Conservation (phyloP, 2,113 vertebrate species). For the Poeciliopsis turrubarensis region DNA sequence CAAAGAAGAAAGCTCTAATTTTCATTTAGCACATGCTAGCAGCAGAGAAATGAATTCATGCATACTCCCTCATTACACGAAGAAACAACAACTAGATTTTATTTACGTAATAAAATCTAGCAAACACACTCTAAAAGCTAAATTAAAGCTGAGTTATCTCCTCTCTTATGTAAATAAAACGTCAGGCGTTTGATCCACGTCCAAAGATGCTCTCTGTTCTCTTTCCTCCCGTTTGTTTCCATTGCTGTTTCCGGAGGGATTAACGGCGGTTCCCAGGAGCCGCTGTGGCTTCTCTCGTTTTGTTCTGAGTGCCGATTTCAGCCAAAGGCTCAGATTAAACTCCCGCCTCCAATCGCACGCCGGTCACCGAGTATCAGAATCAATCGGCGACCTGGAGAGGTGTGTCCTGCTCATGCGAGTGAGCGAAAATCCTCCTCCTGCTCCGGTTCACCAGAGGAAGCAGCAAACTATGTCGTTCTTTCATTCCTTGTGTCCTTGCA, state of each 20-base stretch:
- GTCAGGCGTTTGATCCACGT: not conserved
- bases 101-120: too few relatives aligned
- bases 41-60: too few relatives aligned
- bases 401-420: conserved; percentile 73
- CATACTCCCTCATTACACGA: too few relatives aligned
- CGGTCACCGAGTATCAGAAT: conserved; percentile 41
- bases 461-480: not conserved
- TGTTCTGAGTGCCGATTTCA: conserved; percentile 53
- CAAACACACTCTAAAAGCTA: too few relatives aligned
- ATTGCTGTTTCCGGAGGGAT: conserved; percentile 40
- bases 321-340: conserved; percentile 62
- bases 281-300: conserved; percentile 47
- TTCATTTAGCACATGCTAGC: too few relatives aligned
- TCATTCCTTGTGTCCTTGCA: too few relatives aligned
- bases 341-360: conserved; percentile 43
- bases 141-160: too few relatives aligned
- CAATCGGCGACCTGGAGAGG: conserved; percentile 62
- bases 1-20: too few relatives aligned
- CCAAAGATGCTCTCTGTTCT: conserved; percentile 39
- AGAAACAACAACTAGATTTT: too few relatives aligned
- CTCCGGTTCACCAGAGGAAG: conserved; percentile 44
- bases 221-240: conserved; percentile 39
- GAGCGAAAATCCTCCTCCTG: conserved; percentile 57
- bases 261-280: conserved; percentile 45
- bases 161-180: too few relatives aligned